Base-by-base conservation (phyloP, 2,888 invertebrate species). In the Margaritifera margaritifera region DNA sequence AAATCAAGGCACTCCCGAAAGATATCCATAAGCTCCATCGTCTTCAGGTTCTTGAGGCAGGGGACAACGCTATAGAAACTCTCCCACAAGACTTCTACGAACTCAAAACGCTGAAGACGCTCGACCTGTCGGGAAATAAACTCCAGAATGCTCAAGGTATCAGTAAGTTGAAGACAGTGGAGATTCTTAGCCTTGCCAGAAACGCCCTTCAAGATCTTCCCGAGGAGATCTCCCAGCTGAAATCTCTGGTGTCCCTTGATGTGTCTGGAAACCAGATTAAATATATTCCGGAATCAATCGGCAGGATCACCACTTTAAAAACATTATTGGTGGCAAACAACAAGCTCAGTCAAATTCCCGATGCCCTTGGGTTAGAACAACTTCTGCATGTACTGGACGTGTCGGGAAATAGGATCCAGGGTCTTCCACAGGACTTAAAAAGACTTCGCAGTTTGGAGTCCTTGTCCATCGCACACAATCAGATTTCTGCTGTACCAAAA, bases 11-110 rank as follows among this genome's bases (percentile, higher is more conserved):
- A 0, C 74, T 88, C 1, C 87, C 87, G 1, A 68, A 70, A 22
- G 84, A 86, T 64, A 78, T 87, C 57, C 77, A 84, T 60, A 83
- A 81, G 62, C 76, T 89, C 31, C 73, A 24, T 59, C 81, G 82
- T 27, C 69, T 88, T 25, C 82, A 85, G 63, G 78, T 78, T 8
- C 63, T 89, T 20, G 79, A 84, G 20, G 64, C 86, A 18, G 75
- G 75, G 20, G 75, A 80, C 72, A 89, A 89, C 71, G 73, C 83
- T 54, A 74, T 89, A 6, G 79, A 82, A 54, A 72, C 74, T 20
- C 75, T 89, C 0, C 88, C 89, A 5, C 68, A 74, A 6, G 79
- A 86, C 58, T 86, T 89, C 68, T 80, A 81, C 31, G 82, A 84
- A 59, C 77, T 88, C 24, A 81, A 81, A 54, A 71, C 81, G 6